Evolutionary conservation across 2,888 invertebrate species (phyloP), one percentile per base, ranked within the genome.

Genomic region (Calameuta idolon): DNA sequence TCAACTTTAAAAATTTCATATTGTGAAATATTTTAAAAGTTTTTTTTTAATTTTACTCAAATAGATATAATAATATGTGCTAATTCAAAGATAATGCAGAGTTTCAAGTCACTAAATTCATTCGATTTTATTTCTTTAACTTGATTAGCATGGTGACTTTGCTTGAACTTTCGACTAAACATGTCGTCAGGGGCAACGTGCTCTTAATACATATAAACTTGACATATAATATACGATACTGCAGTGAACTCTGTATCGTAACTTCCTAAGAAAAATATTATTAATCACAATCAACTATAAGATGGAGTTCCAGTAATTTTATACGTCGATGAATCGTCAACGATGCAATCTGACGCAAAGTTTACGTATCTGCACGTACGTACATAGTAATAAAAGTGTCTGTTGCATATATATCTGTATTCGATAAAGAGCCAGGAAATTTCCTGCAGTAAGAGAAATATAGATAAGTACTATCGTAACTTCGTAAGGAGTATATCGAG

Each of bases 181-280:
- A 76, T 81, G 86, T 87, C 77, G 88, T 87, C 85, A 85, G 83
- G 87, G 86, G 88, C 88, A 87, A 87, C 87, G 31, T 12, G 71
- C 71, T 71, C 11, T 71, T 71, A 71, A 71, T 31, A 71, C 31
- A 71, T 30, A 9, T 71, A 31, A 31, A 71, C 31, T 31, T 31
- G 2, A 23, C 23, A 9, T 23, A 55, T 15, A 2, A 55, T 15
- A 15, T 9, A 55, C 55, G 55, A 55, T 55, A 55, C 23, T 23
- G 23, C 23, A 55, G 55, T 23, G 23, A 23, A 9, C 23, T 55
- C 23, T 55, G 23, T 55, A 55, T 55, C 55, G 23, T 23, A 55
- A 23, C 1, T 9, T 55, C 23, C 15, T 9, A 55, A 55, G 23
- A 55, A 55, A 55, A 55, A 55, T 55, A 55, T 23, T 23, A 55